These are phyloP conservation scores for Platygyra sinensis DNA, from an alignment of 64 coral and sea anemone genomes.

Conservation along the genomic window DNA sequence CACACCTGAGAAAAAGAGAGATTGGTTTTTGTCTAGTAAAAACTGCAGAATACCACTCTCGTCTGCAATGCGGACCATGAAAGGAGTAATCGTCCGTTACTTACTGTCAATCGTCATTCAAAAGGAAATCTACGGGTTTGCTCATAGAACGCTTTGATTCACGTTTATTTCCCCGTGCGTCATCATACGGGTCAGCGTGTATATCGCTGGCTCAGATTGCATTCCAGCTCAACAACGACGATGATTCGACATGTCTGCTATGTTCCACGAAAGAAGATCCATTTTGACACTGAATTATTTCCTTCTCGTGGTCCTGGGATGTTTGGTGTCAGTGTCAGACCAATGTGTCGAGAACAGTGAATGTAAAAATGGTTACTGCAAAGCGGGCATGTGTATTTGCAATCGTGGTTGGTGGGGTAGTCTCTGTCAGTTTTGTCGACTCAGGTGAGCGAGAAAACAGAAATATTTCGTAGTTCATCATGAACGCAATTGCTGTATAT, in stretches of 20 bases:
- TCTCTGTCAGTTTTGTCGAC: constrained; percentile 69
- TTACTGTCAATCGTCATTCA: too few species aligned
- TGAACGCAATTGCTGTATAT: background rate
- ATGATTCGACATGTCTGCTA: constrained; percentile 25
- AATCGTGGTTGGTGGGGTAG: constrained; percentile 78
- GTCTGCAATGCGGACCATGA: too few species aligned
- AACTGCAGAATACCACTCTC: too few species aligned
- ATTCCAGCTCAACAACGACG: background rate
- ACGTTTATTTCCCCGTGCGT: too few species aligned
- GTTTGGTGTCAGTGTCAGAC: background rate
- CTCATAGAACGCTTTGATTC: too few species aligned
- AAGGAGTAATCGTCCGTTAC: too few species aligned
- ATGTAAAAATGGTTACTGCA: constrained; percentile 61
- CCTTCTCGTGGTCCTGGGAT: constrained; percentile 1
- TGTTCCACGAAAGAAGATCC: background rate
- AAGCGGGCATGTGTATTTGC: constrained; percentile 42
- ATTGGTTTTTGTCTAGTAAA: too few species aligned
- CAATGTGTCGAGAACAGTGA: constrained; percentile 26
- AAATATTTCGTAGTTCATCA: too few species aligned
- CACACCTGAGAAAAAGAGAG: too few species aligned
- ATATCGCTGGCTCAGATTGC: background rate
- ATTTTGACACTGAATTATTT: background rate
- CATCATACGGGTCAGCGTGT: background rate
- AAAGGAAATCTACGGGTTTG: too few species aligned
- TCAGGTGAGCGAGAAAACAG: constrained; percentile 43